These are phyloP conservation scores for Tenebrosternarchus preto DNA, from an alignment of 2,113 vertebrate species.

Conservation along the genomic window DNA sequence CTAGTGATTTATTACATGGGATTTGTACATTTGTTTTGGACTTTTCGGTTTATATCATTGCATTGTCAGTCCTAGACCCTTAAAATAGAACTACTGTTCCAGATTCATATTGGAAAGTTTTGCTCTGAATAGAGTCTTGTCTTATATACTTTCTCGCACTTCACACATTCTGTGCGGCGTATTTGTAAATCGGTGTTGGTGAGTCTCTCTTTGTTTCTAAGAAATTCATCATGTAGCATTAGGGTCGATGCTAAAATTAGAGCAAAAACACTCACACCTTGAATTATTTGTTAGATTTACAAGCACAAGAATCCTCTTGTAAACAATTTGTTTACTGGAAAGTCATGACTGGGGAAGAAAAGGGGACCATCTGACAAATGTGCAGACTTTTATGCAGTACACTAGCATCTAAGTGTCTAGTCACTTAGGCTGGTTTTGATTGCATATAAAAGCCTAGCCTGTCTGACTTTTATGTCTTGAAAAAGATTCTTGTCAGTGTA, in stretches of 20 bases:
- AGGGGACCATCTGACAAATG: not conserved
- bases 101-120: not conserved
- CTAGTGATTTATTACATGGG: too few species aligned
- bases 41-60: not conserved
- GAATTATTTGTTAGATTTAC: not conserved
- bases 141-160: not conserved
- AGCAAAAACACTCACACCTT: not conserved
- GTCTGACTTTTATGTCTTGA: not conserved
- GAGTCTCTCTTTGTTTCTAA: not conserved
- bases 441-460: not conserved
- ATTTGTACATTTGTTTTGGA: slow-evolving; percentile 20
- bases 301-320: not conserved
- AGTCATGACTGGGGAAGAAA: not conserved
- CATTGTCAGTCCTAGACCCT: not conserved
- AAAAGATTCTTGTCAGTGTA: not conserved
- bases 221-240: not conserved
- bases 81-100: not conserved
- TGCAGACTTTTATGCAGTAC: not conserved
- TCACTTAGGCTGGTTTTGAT: not conserved
- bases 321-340: not conserved
- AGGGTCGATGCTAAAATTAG: not conserved
- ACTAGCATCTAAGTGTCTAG: not conserved
- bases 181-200: not conserved
- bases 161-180: not conserved
- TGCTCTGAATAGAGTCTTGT: too few species aligned